Base-by-base conservation (phyloP, 2,888 invertebrate genomes). In the Arenicola marina region DNA sequence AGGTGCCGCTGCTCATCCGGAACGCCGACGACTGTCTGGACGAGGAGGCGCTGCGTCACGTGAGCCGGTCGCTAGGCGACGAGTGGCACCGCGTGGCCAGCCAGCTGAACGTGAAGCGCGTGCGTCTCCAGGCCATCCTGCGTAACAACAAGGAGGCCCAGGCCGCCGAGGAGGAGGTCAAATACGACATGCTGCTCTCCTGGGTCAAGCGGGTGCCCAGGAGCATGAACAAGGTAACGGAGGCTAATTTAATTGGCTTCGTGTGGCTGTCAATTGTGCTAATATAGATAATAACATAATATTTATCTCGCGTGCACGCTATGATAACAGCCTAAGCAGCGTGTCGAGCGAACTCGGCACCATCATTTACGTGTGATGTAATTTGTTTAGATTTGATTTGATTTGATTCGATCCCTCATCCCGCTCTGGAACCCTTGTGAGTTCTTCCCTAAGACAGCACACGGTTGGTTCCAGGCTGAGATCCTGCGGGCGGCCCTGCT, bases 101-200 rank as follows among this genome's bases (percentile, higher is more conserved):
- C 38, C 70, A 71, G 33, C 72, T 81, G 1, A 74, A 75, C 51
- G 75, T 81, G 4, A 73, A 75, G 48, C 71, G 72, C 43, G 69
- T 76, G 29, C 65, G 80, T 15, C 63, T 79, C 2, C 78, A 73
- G 63, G 71, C 73, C 26, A 73, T 73, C 21, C 34, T 69, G 57
- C 55, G 70, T 43, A 71, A 63, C 55, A 61, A 46, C 21, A 32
- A 7, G 18, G 51, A 32, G 31, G 24, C 2, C 11, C 73, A 75
- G 28, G 62, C 64, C 18, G 38, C n/a, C 26, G 45, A 60, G 4
- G 45, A 60, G 4, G 68, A 67, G 18, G 75, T 75, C 4, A 74
- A 75, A 51, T 78, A 71, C 54, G 75, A 78, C 18, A 79, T 80
- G 79, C 63, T 80, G 59, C 70, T 79, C 67, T 76, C 77, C n/a